phyloP scores from a whole-genome alignment of 1,140 invertebrate genomes.

The Dreissena rostriformis region DNA sequence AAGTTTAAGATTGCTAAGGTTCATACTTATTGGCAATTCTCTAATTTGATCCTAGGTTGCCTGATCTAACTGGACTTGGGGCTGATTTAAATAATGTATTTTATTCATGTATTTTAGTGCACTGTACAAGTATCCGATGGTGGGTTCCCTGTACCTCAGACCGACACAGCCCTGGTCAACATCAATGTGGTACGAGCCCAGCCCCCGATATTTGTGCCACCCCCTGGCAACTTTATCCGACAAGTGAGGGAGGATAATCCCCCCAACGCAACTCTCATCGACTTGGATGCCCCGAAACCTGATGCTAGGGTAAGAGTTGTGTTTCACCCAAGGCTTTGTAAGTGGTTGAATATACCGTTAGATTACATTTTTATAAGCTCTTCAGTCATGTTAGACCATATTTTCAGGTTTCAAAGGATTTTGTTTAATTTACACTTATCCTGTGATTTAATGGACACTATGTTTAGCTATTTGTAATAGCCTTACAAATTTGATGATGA shows the following conservation, averaged over 20 bases:
- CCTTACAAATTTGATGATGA: too few species aligned
- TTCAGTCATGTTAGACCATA: too few species aligned
- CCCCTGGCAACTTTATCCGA: neutral
- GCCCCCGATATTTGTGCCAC: conserved; percentile 4
- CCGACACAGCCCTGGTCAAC: conserved; percentile 17
- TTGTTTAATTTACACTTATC: too few species aligned
- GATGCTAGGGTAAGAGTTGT: conserved; percentile 10
- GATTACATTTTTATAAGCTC: too few species aligned
- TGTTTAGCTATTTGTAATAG: too few species aligned
- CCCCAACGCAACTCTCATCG: neutral
- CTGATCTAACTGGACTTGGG: neutral
- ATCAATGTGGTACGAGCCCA: conserved; percentile 32
- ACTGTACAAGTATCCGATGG: conserved; percentile 39
- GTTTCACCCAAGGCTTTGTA: neutral
- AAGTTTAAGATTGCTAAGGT: neutral
- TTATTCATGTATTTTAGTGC: conserved; percentile 29
- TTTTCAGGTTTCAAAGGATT: too few species aligned
- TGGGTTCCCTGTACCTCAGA: conserved; percentile 5
- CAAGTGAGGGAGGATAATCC: conserved; percentile 14
- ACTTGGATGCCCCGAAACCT: conserved; percentile 10
- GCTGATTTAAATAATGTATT: too few species aligned
- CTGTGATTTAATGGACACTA: too few species aligned
- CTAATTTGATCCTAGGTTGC: neutral
- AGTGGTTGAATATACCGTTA: too few species aligned
- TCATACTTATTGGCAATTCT: neutral